Evolutionary conservation across 2,888 invertebrate genomes (phyloP).

Genomic region (Gymnoscelis rufifasciata): DNA sequence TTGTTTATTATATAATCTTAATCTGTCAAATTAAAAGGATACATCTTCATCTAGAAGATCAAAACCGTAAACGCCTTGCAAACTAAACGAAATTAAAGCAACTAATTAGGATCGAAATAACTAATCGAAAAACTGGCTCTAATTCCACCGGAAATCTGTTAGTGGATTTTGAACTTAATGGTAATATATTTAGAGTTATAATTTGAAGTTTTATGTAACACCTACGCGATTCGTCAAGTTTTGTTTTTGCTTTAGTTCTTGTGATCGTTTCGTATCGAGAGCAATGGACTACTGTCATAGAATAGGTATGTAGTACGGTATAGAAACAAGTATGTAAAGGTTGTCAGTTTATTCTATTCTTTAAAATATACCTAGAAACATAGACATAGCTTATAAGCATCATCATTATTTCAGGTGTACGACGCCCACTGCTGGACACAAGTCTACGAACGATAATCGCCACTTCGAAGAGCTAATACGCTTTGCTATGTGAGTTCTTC

Average conservation of each 20-base stretch:
- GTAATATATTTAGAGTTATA: not conserved
- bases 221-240: conserved; percentile 45
- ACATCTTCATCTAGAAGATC: conserved; percentile 5
- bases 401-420: too few relatives aligned
- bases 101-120: conserved; percentile 20
- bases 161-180: not conserved
- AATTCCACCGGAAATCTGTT: conserved; percentile 13
- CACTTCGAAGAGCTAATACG: too few relatives aligned
- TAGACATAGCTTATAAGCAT: too few relatives aligned
- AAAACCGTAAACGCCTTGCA: conserved; percentile 10
- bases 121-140: conserved; percentile 21
- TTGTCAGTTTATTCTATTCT: too few relatives aligned
- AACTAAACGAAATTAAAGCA: conserved; percentile 9
- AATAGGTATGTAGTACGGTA: not conserved
- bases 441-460: too few relatives aligned
- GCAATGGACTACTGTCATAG: conserved; percentile 38
- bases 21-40: not conserved
- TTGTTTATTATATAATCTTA: not conserved
- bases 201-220: conserved; percentile 41
- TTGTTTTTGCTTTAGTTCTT: conserved; percentile 55
- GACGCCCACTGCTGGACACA: too few relatives aligned
- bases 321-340: too few relatives aligned
- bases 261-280: conserved; percentile 44
- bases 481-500: too few relatives aligned
- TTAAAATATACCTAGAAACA: too few relatives aligned